phyloP scores from a whole-genome alignment of 1,140 invertebrate genomes.

The Scaptomyza pallida region DNA sequence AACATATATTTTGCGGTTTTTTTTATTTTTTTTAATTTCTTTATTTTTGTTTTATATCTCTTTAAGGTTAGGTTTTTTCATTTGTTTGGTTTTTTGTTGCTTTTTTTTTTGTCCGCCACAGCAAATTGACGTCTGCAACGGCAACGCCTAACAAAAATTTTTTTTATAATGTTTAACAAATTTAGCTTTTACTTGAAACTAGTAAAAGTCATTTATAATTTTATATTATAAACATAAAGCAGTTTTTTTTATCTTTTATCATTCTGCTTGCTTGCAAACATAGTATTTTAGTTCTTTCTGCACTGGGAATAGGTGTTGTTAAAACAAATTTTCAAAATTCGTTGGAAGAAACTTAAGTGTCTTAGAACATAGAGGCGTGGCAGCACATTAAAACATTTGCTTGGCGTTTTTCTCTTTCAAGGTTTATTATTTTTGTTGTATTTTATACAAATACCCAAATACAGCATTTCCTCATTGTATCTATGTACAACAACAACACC shows the following conservation, averaged over 20 bases:
- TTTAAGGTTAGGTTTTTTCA: not conserved
- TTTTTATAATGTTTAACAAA: constrained; percentile 49
- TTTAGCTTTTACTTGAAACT: constrained; percentile 8
- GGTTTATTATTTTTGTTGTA: too few relatives aligned
- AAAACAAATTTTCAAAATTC: not conserved
- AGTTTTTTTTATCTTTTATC: constrained; percentile 41
- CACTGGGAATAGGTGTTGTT: not conserved
- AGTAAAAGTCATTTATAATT: constrained; percentile 58
- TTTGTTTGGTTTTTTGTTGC: constrained; percentile 18
- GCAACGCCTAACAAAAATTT: constrained; percentile 29
- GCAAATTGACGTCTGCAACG: constrained; percentile 28
- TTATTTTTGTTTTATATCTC: not conserved
- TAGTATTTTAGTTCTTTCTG: not conserved
- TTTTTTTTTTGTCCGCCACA: constrained; percentile 23
- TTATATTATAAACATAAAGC: constrained; percentile 76
- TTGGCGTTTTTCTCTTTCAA: too few relatives aligned
- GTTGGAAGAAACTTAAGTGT: constrained; percentile 7
- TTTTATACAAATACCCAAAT: too few relatives aligned
- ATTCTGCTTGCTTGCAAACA: constrained; percentile 15
- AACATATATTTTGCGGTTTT: constrained; percentile 49
- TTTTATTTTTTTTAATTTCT: constrained; percentile 24
- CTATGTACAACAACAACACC: too few relatives aligned
- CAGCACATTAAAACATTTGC: too few relatives aligned
- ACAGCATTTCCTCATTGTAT: too few relatives aligned
- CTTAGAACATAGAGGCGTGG: too few relatives aligned